These are phyloP conservation scores for Cyclophora albipunctata DNA, from an alignment of 2,888 invertebrate species.

Conservation along the genomic window DNA sequence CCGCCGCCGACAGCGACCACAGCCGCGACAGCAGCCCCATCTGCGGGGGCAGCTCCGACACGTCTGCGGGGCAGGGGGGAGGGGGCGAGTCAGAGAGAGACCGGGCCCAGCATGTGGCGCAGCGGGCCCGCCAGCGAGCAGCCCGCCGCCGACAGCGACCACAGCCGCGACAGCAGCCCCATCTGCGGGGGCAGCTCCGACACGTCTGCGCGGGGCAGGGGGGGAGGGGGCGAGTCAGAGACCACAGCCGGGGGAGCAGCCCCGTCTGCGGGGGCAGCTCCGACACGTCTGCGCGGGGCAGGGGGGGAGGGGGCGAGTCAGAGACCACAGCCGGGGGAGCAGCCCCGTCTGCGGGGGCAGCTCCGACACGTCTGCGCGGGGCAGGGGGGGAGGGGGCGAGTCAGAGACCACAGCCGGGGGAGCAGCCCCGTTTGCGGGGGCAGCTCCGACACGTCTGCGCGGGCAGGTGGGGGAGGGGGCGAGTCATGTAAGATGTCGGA, in stretches of 20 bases:
- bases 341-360: conserved; percentile 97
- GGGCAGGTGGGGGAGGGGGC: conserved; percentile 79
- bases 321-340: conserved; percentile 92
- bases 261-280: conserved; percentile 98
- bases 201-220: conserved; percentile 76
- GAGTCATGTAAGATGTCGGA: conserved; percentile 91
- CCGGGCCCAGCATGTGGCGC: conserved; percentile 90
- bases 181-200: conserved; percentile 94
- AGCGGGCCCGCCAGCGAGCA: conserved; percentile 92
- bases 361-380: conserved; percentile 82
- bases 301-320: conserved; percentile 3
- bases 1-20: conserved; percentile 80
- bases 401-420: conserved; percentile 91
- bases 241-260: conserved; percentile 94
- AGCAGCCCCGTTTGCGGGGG: conserved; percentile 97
- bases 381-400: conserved; percentile 3
- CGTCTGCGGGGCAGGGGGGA: conserved; percentile 71
- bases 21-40: conserved; percentile 95
- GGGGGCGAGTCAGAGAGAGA: conserved; percentile 53
- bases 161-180: conserved; percentile 93
- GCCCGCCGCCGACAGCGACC: conserved; percentile 95
- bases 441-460: conserved; percentile 85
- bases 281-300: conserved; percentile 77
- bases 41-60: conserved; percentile 93
- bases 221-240: conserved; percentile 34